phyloP scores from a whole-genome alignment of 2,797 vertebrate genomes.

The Enteromius treurensis region DNA sequence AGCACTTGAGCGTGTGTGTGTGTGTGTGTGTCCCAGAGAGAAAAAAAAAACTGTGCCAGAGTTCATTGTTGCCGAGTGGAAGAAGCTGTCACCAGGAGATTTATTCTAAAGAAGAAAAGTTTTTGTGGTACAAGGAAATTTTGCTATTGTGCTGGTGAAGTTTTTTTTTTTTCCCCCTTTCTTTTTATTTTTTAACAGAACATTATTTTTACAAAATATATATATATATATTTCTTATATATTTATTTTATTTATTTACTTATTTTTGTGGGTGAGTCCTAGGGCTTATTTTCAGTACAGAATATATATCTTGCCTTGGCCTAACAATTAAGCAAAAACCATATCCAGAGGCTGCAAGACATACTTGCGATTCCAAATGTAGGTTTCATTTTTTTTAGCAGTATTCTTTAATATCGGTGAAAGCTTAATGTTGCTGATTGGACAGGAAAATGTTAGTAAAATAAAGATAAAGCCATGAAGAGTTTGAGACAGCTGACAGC shows the following conservation, averaged over 20 bases:
- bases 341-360: background rate
- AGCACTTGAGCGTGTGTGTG: slow-evolving; percentile 44
- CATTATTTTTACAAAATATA: no score
- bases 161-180: background rate
- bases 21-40: slow-evolving; percentile 53
- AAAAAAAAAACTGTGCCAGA: slow-evolving; percentile 46
- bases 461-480: slow-evolving; percentile 3
- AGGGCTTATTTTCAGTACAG: background rate
- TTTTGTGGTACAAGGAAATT: slow-evolving; percentile 6
- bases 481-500: slow-evolving; percentile 9
- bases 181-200: background rate
- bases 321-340: background rate
- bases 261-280: background rate
- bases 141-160: background rate
- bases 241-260: no score
- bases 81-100: slow-evolving; percentile 11
- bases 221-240: no score
- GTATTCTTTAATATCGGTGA: background rate
- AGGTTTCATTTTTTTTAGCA: background rate
- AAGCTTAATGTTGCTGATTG: background rate
- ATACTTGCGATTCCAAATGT: background rate
- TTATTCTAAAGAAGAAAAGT: slow-evolving; percentile 19
- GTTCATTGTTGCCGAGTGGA: slow-evolving; percentile 37
- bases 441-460: background rate
- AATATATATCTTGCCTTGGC: background rate